These are phyloP conservation scores for Euspilapteryx auroguttella DNA, from an alignment of 2,888 invertebrate species.

Conservation along the genomic window DNA sequence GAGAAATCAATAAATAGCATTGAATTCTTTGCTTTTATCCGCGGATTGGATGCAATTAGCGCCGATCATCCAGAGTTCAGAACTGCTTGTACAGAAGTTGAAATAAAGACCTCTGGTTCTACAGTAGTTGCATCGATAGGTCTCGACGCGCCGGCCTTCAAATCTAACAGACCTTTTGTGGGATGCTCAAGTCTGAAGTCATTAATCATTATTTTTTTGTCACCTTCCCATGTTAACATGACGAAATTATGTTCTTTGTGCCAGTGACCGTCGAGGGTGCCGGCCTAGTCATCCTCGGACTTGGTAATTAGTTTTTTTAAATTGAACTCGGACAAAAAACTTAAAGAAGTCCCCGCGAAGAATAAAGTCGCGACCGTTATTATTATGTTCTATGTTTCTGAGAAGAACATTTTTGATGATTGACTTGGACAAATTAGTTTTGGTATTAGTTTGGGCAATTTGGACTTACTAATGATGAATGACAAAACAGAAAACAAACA, in stretches of 20 bases:
- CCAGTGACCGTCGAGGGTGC: slow-evolving; percentile 29
- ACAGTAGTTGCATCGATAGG: too few relatives aligned
- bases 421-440: slow-evolving; percentile 49
- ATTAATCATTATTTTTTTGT: slow-evolving; percentile 56
- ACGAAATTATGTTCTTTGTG: slow-evolving; percentile 49
- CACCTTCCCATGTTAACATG: slow-evolving; percentile 43
- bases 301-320: slow-evolving; percentile 55
- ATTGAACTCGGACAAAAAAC: slow-evolving; percentile 49
- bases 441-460: slow-evolving; percentile 7
- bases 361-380: slow-evolving; percentile 19
- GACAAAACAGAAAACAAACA: too few relatives aligned
- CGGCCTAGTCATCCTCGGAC: slow-evolving; percentile 35
- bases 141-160: too few relatives aligned
- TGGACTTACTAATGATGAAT: too few relatives aligned
- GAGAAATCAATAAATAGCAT: slow-evolving; percentile 19
- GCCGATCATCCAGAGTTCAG: too few relatives aligned
- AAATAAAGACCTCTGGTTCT: too few relatives aligned
- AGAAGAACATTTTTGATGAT: slow-evolving; percentile 23
- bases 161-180: slow-evolving; percentile 37
- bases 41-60: too few relatives aligned
- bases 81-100: not conserved
- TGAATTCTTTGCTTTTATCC: slow-evolving; percentile 9
- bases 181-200: slow-evolving; percentile 18
- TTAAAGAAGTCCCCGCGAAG: slow-evolving; percentile 33
- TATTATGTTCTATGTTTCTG: slow-evolving; percentile 36